Percentiles rank a stretch among this genome's conserved stretches.
These are phyloP conservation scores for Crypturellus undulatus DNA, from an alignment of 2,113 vertebrate species.

Conservation along the genomic window DNA sequence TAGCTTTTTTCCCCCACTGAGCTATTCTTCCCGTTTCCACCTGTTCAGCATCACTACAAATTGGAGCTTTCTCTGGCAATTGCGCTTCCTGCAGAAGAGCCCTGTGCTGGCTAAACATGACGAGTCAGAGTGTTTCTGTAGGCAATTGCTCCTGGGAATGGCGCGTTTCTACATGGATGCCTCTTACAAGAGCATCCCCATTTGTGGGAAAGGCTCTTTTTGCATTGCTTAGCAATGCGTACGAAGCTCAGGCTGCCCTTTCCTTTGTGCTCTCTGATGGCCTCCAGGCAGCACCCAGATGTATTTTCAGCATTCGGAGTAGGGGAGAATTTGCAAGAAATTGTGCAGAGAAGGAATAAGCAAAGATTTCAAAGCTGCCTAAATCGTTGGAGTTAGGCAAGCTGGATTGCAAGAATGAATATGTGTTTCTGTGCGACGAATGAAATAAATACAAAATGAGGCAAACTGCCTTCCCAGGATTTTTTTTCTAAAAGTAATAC, in stretches of 20 bases:
- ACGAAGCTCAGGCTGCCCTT: constrained; percentile 28
- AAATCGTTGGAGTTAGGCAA: background rate
- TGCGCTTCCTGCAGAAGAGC: background rate
- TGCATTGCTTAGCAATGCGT: constrained; percentile 46
- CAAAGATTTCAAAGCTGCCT: constrained; percentile 9
- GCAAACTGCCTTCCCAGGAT: background rate
- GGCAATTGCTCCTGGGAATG: constrained; percentile 24
- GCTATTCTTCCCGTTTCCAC: constrained; percentile 13
- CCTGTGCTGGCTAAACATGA: background rate
- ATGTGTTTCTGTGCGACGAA: background rate
- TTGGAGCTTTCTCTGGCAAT: background rate
- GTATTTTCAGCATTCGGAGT: constrained; percentile 44
- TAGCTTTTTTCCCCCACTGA: background rate
- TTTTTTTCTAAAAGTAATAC: constrained; percentile 9
- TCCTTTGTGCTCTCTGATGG: background rate
- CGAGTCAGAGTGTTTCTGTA: background rate
- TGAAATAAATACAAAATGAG: constrained; percentile 26
- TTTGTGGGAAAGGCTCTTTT: constrained; percentile 34
- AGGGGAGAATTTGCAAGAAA: constrained; percentile 30
- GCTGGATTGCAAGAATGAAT: background rate
- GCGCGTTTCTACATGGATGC: constrained; percentile 31
- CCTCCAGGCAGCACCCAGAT: constrained; percentile 45
- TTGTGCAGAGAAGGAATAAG: constrained; percentile 24
- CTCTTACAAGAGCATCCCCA: background rate
- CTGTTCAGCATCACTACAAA: background rate